phyloP scores from a whole-genome alignment of 2,888 invertebrate genomes.

The Rotaria magnacalcarata region DNA sequence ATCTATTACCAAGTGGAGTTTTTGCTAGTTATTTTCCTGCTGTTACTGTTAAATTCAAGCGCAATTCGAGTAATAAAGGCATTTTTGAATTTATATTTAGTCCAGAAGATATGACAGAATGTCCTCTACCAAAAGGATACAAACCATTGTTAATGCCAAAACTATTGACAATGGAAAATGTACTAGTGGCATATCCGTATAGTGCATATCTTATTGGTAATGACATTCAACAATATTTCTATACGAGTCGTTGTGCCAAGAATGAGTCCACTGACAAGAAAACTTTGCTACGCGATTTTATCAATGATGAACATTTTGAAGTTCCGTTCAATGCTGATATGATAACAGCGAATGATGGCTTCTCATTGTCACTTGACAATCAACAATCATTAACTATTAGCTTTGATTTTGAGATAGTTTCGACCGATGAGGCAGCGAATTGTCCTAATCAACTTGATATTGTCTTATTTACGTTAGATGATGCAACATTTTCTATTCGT shows the following conservation, averaged over 20 bases:
- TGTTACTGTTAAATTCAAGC: neutral
- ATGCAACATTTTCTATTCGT: neutral
- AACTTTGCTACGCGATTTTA: neutral
- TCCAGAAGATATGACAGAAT: constrained; percentile 20
- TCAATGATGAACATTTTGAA: neutral
- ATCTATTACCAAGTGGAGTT: neutral
- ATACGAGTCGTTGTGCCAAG: neutral
- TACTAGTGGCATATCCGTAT: neutral
- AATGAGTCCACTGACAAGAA: neutral
- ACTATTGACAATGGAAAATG: neutral
- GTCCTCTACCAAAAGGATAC: constrained; percentile 9
- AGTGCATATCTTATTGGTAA: neutral
- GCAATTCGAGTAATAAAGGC: neutral
- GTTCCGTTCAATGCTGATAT: neutral
- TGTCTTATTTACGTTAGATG: neutral
- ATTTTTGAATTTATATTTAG: constrained; percentile 8
- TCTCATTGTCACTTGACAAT: neutral
- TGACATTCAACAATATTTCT: neutral
- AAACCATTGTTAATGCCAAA: constrained; percentile 1
- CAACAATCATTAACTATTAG: neutral
- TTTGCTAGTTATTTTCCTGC: neutral
- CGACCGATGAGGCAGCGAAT: neutral
- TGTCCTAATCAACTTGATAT: neutral
- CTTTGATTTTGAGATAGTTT: neutral
- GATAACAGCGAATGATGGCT: neutral